phyloP scores from a whole-genome alignment of 1,140 invertebrate species.

The Zaprionus ghesquierei region DNA sequence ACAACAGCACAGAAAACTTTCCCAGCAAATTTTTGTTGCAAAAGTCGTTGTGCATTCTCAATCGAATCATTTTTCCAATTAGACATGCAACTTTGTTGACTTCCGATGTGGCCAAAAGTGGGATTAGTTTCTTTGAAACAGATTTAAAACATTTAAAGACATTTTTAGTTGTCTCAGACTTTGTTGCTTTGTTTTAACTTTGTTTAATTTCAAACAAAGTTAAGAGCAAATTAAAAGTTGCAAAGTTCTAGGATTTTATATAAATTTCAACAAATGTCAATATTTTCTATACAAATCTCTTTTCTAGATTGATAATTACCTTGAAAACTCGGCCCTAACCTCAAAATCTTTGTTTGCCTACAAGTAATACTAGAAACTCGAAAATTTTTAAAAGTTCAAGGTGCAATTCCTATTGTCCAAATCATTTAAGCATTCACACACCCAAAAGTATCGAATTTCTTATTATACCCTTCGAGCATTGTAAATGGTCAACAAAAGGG shows the following conservation, averaged over 20 bases:
- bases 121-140: neutral
- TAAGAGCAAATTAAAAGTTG: too few species aligned
- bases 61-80: neutral
- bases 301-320: too few species aligned
- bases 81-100: neutral
- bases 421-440: neutral
- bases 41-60: neutral
- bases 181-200: neutral
- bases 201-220: neutral
- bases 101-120: neutral
- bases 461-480: too few species aligned
- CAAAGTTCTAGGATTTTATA: too few species aligned
- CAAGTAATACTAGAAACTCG: neutral
- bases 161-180: neutral
- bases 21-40: conserved; percentile 41
- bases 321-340: neutral
- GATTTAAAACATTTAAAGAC: neutral
- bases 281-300: too few species aligned
- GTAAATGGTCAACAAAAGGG: too few species aligned
- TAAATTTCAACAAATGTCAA: too few species aligned
- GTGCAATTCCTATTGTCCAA: neutral
- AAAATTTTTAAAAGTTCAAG: neutral
- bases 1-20: conserved; percentile 61
- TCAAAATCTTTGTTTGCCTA: neutral
- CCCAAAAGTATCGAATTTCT: neutral